Evolutionary conservation across 2,797 vertebrate genomes (phyloP), one percentile per base, ranked within the genome.

Genomic region (Meda fulgida): DNA sequence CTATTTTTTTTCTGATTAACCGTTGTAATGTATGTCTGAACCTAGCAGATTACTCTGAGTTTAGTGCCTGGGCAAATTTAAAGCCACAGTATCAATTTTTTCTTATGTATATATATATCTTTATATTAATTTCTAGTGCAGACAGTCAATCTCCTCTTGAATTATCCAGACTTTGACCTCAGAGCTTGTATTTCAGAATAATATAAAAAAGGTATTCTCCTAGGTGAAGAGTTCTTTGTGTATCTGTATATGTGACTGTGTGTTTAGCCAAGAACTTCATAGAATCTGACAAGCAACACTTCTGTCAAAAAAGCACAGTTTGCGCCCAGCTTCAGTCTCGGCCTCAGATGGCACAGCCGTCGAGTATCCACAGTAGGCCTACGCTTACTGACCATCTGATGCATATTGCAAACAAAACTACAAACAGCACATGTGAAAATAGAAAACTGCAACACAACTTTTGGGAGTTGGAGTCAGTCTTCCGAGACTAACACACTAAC

Each of bases 1-100:
- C 40, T 67, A 36, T 43, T 51, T 81, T 63, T 63, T 23, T 19
- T 26, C 79, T 81, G 55, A 81, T 80, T 65, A 81, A 80, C 46
- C 38, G 1, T 63, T 83, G 36, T 63, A 38, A 36, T 72, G 18
- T 77, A 80, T 21, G 13, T n/a, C 23, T 31, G 34, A 55, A 82
- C 34, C 69, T 40, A 43, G 38, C 31, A 67, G 71, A 65, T 23
- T 58, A 63, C 40, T 48, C 5, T 60, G 19, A 23, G 53, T 53
- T 16, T 40, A 38, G 34, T 40, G 34, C 58, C 23, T 78, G 26
- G 55, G 77, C 9, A 40, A 58, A 71, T 81, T 21, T 31, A 58
- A 71, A 81, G 67, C 14, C 34, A 26, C 31, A 48, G 29, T n/a
- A 36, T 13, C 38, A 48, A 11, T 1, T 10, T 26, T 5, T 4